Evolutionary conservation across 2,113 vertebrate species (phyloP).

Genomic region (Microtus pennsylvanicus): DNA sequence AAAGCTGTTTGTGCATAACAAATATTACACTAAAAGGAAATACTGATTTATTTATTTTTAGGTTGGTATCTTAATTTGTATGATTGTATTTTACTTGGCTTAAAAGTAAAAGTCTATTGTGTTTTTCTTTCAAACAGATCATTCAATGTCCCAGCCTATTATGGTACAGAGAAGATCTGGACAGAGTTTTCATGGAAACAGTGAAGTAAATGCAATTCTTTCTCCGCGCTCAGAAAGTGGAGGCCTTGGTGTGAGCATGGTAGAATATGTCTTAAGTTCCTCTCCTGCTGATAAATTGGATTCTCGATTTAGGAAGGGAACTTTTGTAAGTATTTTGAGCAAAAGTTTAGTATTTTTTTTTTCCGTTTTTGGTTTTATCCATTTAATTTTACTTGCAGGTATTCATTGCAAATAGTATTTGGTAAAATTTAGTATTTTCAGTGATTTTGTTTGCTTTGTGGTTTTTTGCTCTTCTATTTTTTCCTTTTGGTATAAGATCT

Average conservation of each 20-base stretch:
- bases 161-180: slow-evolving; percentile 99
- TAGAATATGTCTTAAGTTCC: slow-evolving; percentile 99
- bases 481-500: neutral
- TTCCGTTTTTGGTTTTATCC: neutral
- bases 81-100: slow-evolving; percentile 26
- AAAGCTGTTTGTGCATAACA: slow-evolving; percentile 16
- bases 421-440: slow-evolving; percentile 4
- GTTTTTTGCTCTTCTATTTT: neutral
- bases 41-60: slow-evolving; percentile 7
- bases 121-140: slow-evolving; percentile 90
- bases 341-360: slow-evolving; percentile 16
- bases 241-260: slow-evolving; percentile 99
- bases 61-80: neutral
- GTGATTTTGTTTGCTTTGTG: neutral
- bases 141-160: slow-evolving; percentile 99
- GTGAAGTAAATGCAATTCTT: slow-evolving; percentile 96
- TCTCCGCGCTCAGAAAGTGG: slow-evolving; percentile 99
- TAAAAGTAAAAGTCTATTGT: slow-evolving; percentile 37
- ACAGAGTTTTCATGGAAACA: slow-evolving; percentile 98
- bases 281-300: slow-evolving; percentile 99
- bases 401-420: neutral
- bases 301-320: slow-evolving; percentile 96
- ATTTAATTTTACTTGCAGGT: neutral
- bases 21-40: neutral
- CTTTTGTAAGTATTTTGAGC: slow-evolving; percentile 92